Evolutionary conservation across 2,113 vertebrate genomes (phyloP), one percentile per base, ranked within the genome.

Genomic region (Prunella himalayana): DNA sequence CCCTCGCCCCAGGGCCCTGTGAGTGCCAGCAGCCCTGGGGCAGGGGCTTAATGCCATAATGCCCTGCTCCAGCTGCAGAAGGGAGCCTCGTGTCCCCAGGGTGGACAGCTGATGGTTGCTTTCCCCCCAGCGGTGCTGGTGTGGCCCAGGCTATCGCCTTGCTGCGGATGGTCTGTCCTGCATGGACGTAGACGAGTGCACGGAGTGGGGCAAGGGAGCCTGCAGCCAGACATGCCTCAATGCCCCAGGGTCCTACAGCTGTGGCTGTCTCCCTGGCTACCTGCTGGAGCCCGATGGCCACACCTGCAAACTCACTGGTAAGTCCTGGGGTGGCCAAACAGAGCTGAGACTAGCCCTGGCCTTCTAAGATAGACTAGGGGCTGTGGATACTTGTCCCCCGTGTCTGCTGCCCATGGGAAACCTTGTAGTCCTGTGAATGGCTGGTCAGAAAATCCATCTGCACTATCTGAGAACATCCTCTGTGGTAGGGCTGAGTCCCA

Each of bases 221-320:
- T 98, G 99, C 95, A 98, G 98, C 93, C 99, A 99, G 95, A 97
- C 44, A 6, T 99, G 99, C 81, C 50, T 98, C 65, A 99, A 99
- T 54, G 96, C 86, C 0, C 88, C 60, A 0, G 99, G 99, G 9
- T 98, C 98, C 53, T 99, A 98, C 90, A 60, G 44, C 82, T 99
- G 99, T 75, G 69, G 57, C 7, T 99, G 99, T 92, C 96, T 98
- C 41, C 95, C 98, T 14, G 98, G 98, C 11, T 99, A 99, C 94
- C 71, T 97, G 23, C 93, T 99, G 66, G 98, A 99, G 77, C 98
- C 98, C 0, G 98, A 99, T 49, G 94, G 98, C 47, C 98, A n/a
- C 2, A 88, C 94, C 84, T 99, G 99, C 97, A 99, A 99, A 95
- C 97, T 98, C 10, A 79, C 95, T 94, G 99, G 99, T 99, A 96